Conservation (phyloP, 2,113 vertebrate genomes). For the Oryzias celebensis region DNA sequence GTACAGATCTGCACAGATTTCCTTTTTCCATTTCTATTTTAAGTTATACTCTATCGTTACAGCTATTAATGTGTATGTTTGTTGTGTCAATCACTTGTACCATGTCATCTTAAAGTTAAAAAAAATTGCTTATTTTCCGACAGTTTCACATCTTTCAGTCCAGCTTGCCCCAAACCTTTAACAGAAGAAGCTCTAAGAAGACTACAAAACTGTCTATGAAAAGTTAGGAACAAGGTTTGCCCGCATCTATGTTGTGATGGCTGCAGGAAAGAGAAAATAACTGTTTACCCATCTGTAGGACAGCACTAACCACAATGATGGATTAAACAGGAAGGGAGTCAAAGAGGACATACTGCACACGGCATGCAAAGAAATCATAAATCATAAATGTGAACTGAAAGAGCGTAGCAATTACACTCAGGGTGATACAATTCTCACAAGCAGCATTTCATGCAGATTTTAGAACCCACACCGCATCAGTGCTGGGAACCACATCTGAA, state of each 20-base stretch:
- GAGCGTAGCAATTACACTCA: constrained; percentile 9
- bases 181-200: neutral
- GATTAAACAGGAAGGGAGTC: constrained; percentile 10
- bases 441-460: neutral
- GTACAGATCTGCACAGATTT: no score
- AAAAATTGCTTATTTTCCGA: neutral
- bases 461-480: neutral
- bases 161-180: neutral
- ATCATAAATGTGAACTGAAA: constrained; percentile 21
- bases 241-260: constrained; percentile 1
- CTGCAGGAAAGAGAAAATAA: neutral
- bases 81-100: no score
- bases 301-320: constrained; percentile 10
- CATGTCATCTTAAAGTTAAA: no score
- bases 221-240: neutral
- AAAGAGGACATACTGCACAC: constrained; percentile 5
- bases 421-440: constrained; percentile 12
- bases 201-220: neutral
- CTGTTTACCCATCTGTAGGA: constrained; percentile 8
- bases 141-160: neutral
- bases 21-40: neutral
- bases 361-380: constrained; percentile 31
- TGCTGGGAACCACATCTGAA: neutral
- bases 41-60: neutral
- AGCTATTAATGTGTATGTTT: no score